phyloP scores from a whole-genome alignment of 2,797 vertebrate genomes.

The Hylomyscus alleni region DNA sequence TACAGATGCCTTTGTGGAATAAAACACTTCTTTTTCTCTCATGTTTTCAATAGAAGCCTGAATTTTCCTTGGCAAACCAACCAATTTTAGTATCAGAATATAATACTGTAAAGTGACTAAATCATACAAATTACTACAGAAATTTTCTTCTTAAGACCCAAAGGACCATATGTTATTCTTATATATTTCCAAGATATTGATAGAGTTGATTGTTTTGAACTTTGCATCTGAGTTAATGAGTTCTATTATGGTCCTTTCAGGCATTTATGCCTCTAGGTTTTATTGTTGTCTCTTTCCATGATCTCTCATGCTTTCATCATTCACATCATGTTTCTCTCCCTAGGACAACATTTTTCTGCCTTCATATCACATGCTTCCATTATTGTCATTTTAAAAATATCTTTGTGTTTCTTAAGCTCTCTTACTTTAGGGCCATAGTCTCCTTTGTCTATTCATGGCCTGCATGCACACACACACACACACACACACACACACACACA shows the following conservation, averaged over 20 bases:
- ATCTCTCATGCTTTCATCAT: rapidly evolving
- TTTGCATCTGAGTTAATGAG: not conserved
- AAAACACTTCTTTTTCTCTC: not conserved
- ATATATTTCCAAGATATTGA: not conserved
- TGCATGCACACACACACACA: not conserved
- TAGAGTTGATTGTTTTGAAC: not conserved
- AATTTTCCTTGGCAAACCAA: not conserved
- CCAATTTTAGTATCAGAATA: not conserved
- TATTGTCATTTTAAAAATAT: not conserved
- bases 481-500: not conserved
- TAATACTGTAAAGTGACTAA: not conserved
- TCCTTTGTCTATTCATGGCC: not conserved
- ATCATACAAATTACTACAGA: not conserved
- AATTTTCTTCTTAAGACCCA: not conserved
- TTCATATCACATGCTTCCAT: not conserved
- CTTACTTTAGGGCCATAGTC: not conserved
- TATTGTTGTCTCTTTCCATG: not conserved
- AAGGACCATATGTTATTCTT: rapidly evolving
- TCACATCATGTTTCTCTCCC: not conserved
- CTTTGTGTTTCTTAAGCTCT: not conserved
- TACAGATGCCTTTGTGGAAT: not conserved
- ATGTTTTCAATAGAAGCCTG: not conserved
- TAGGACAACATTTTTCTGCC: too few relatives aligned
- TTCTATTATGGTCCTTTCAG: not conserved
- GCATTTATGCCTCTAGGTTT: not conserved